Evolutionary conservation across 2,888 invertebrate genomes (phyloP).

Genomic region (Pseudococcus viburni): DNA sequence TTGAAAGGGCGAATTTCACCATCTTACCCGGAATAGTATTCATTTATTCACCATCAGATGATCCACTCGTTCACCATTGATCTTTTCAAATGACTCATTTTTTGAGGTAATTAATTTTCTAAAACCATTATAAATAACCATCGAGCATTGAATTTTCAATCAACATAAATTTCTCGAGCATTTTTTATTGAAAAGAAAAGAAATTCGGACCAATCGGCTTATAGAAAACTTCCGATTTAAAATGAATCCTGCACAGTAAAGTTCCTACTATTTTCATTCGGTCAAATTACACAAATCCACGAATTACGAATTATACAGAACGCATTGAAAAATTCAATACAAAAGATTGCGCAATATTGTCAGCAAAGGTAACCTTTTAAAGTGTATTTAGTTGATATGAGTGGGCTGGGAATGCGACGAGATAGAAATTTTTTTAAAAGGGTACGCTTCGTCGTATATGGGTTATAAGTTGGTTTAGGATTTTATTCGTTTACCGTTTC

Average conservation of each 20-base stretch:
- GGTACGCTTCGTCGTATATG: neutral
- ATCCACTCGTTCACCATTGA: too few species aligned
- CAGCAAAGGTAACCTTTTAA: neutral
- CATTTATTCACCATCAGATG: too few species aligned
- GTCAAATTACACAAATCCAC: neutral
- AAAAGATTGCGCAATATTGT: conserved; percentile 4
- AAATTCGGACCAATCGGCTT: neutral
- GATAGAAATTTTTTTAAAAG: neutral
- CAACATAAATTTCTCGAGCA: too few species aligned
- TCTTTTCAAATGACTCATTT: too few species aligned
- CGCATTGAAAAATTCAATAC: neutral
- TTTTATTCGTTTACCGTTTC: neutral
- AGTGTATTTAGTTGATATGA: neutral
- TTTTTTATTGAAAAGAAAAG: neutral
- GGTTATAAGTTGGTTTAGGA: neutral
- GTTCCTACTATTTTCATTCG: too few species aligned
- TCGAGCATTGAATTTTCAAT: too few species aligned
- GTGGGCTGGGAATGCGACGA: neutral
- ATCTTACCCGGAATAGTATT: too few species aligned
- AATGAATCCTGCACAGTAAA: neutral
- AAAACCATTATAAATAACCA: too few species aligned
- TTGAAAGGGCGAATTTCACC: too few species aligned
- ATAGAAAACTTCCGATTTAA: neutral
- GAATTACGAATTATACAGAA: neutral
- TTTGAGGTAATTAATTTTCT: too few species aligned